Percentiles rank a stretch among this genome's conserved stretches.
Conservation (phyloP, 2,888 invertebrate species). For the Patella pellucida region DNA sequence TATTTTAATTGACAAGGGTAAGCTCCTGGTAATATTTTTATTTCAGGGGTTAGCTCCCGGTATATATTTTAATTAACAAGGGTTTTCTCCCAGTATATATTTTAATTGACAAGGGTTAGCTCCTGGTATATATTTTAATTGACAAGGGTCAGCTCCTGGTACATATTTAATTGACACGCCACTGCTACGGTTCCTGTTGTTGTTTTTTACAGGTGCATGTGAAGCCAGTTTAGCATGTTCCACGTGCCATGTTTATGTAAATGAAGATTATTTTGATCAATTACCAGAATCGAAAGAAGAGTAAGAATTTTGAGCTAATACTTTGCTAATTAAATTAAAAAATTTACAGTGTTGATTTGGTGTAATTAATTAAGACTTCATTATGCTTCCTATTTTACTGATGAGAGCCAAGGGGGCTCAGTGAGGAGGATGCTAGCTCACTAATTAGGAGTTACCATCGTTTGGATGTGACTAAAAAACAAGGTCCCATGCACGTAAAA, state of each 20-base stretch:
- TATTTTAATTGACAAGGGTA: no score
- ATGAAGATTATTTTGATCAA: constrained; percentile 78
- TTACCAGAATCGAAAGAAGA: constrained; percentile 85
- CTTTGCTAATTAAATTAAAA: not conserved
- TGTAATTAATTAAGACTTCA: no score
- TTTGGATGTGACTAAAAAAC: no score
- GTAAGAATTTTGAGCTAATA: constrained; percentile 43
- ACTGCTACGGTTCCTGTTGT: not conserved
- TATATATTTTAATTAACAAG: not conserved
- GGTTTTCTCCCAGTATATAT: not conserved
- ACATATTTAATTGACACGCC: not conserved
- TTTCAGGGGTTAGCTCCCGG: no score
- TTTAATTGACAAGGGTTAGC: no score
- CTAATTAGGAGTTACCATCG: no score
- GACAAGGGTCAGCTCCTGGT: not conserved
- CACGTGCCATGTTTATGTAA: constrained; percentile 97
- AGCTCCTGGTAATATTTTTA: no score
- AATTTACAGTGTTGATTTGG: not conserved
- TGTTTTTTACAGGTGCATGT: constrained; percentile 82
- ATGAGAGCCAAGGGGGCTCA: no score
- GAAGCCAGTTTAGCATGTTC: constrained; percentile 98
- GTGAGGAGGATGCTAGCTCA: no score
- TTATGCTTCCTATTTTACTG: no score
- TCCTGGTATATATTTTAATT: not conserved
- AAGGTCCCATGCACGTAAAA: no score